These are phyloP conservation scores for Theonella swinhoei DNA, from an alignment of 37 sponge, comb jelly and placozoan genomes.

Conservation along the genomic window DNA sequence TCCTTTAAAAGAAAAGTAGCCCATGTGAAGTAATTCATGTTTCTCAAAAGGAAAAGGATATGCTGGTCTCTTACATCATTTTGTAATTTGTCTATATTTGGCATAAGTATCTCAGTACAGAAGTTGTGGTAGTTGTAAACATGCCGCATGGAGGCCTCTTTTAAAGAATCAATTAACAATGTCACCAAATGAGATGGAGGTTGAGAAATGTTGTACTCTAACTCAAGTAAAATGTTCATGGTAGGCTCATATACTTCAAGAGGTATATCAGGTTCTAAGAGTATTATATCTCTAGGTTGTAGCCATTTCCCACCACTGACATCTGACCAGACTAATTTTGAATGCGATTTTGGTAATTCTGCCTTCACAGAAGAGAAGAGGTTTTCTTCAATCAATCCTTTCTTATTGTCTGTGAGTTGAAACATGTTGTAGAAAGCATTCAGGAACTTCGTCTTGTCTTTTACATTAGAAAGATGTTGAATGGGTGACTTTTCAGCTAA, in stretches of 20 bases:
- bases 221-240: slow-evolving; percentile 12
- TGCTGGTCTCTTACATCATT: slow-evolving; percentile 6
- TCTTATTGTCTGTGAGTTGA: background rate
- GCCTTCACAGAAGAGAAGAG: background rate
- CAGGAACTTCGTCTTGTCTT: slow-evolving; percentile 14
- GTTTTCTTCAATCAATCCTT: background rate
- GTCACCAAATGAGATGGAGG: background rate
- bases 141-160: background rate
- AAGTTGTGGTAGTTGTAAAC: slow-evolving; percentile 31
- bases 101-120: slow-evolving; percentile 30
- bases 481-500: slow-evolving; percentile 18
- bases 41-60: slow-evolving; percentile 23
- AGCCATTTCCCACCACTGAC: slow-evolving; percentile 42
- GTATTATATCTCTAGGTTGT: slow-evolving; percentile 26
- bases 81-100: slow-evolving; percentile 7
- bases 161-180: background rate
- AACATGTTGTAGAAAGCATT: slow-evolving; percentile 51
- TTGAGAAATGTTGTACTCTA: slow-evolving; percentile 3
- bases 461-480: background rate
- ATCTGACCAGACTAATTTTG: slow-evolving; percentile 40
- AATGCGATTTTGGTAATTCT: background rate
- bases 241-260: slow-evolving; percentile 18
- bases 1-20: slow-evolving; percentile 18
- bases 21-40: slow-evolving; percentile 28
- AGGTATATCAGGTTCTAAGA: slow-evolving; percentile 1